These are phyloP conservation scores for Pelecanoides urinatrix DNA, from an alignment of 2,113 vertebrate species.

Conservation along the genomic window DNA sequence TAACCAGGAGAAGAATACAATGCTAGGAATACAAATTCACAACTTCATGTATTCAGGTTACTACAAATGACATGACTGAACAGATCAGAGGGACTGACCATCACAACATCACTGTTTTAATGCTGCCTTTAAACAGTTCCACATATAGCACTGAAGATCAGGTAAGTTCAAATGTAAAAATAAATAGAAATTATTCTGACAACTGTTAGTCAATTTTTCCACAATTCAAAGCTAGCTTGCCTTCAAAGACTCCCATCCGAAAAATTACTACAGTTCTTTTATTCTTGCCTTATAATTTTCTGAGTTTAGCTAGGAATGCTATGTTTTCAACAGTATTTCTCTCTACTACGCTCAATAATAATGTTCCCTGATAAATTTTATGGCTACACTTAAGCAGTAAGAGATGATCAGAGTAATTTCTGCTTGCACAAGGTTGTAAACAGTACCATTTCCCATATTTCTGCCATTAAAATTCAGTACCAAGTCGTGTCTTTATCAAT, in stretches of 20 bases:
- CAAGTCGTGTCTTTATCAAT: neutral
- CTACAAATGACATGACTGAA: neutral
- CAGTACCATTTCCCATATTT: neutral
- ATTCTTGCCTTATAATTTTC: neutral
- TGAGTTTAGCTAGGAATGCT: neutral
- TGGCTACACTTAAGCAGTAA: neutral
- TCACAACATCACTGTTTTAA: neutral
- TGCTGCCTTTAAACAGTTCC: neutral
- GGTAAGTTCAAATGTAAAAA: neutral
- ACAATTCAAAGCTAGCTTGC: neutral
- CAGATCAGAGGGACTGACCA: neutral
- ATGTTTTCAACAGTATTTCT: neutral
- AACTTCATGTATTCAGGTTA: neutral
- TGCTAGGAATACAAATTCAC: neutral
- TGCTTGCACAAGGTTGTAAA: neutral
- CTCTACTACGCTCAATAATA: neutral
- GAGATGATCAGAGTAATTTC: neutral
- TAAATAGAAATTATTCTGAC: neutral
- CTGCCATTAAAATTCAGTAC: neutral
- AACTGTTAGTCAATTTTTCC: neutral
- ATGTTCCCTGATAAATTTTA: neutral
- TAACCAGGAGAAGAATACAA: too few relatives aligned
- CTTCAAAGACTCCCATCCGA: neutral
- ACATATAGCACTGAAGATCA: neutral
- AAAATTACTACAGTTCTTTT: neutral